Percentiles rank a stretch among this genome's conserved stretches.
Conservation (phyloP, 1,140 invertebrate genomes). For the Ganaspis sp. region DNA sequence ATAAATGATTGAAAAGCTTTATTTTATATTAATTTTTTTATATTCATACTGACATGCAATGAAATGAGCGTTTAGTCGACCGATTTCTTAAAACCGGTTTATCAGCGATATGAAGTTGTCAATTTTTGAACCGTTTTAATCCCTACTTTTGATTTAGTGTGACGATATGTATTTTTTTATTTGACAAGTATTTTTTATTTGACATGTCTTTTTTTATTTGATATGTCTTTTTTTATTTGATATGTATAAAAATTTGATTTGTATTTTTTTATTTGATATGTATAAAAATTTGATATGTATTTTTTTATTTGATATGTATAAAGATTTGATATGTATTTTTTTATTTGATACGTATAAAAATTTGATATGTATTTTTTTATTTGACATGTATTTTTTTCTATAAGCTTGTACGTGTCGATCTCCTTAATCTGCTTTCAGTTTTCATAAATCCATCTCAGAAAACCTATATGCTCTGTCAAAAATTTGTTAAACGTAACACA, state of each 20-base stretch:
- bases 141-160: slow-evolving; percentile 13
- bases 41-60: background rate
- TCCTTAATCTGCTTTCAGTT: background rate
- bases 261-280: too few species aligned
- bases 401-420: background rate
- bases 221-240: too few species aligned
- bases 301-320: too few species aligned
- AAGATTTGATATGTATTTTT: too few species aligned
- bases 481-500: slow-evolving; percentile 54
- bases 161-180: background rate
- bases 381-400: background rate
- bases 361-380: too few species aligned
- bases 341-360: too few species aligned
- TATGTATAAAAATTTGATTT: too few species aligned
- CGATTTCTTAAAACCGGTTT: slow-evolving; percentile 5
- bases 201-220: too few species aligned
- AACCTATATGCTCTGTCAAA: slow-evolving; percentile 47
- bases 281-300: too few species aligned
- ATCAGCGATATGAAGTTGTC: slow-evolving; percentile 5
- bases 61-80: slow-evolving; percentile 9
- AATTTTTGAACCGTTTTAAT: slow-evolving; percentile 14
- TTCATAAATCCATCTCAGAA: background rate
- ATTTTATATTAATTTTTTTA: slow-evolving; percentile 15
- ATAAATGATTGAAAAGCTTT: slow-evolving; percentile 14
- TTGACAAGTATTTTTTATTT: too few species aligned